These are phyloP conservation scores for Lagopus leucura DNA, from an alignment of 2,113 vertebrate species.

Conservation along the genomic window DNA sequence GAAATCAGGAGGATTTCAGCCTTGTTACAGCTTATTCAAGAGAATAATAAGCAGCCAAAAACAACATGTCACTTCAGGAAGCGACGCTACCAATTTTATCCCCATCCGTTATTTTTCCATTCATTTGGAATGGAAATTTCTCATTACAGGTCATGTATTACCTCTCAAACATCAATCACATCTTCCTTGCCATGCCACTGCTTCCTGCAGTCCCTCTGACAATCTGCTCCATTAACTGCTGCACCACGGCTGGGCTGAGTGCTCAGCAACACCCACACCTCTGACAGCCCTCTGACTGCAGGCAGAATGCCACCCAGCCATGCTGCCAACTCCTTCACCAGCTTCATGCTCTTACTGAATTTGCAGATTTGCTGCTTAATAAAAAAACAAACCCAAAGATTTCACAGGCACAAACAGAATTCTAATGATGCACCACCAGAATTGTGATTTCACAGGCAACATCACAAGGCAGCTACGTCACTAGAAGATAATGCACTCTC, in stretches of 20 bases:
- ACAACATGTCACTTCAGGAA: neutral
- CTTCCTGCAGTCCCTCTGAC: neutral
- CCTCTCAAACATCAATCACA: constrained; percentile 39
- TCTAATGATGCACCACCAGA: neutral
- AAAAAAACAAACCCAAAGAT: neutral
- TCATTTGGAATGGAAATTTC: neutral
- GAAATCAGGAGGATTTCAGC: neutral
- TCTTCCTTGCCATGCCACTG: constrained; percentile 3
- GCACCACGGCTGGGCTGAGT: constrained; percentile 23
- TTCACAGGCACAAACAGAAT: neutral
- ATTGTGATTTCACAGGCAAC: neutral
- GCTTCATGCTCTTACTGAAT: neutral
- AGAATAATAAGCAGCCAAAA: neutral
- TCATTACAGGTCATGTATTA: neutral
- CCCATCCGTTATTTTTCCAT: neutral
- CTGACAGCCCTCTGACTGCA: neutral
- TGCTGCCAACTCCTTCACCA: neutral
- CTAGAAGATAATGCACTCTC: neutral
- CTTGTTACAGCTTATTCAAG: neutral
- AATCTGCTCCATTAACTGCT: constrained; percentile 51
- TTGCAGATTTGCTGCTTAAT: neutral
- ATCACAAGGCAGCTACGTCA: neutral
- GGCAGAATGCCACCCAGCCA: rapidly evolving
- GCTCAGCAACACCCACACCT: constrained; percentile 9
- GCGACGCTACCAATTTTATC: rapidly evolving